Evolutionary conservation across 2,888 invertebrate species (phyloP).

Genomic region (Mylabris sibirica): DNA sequence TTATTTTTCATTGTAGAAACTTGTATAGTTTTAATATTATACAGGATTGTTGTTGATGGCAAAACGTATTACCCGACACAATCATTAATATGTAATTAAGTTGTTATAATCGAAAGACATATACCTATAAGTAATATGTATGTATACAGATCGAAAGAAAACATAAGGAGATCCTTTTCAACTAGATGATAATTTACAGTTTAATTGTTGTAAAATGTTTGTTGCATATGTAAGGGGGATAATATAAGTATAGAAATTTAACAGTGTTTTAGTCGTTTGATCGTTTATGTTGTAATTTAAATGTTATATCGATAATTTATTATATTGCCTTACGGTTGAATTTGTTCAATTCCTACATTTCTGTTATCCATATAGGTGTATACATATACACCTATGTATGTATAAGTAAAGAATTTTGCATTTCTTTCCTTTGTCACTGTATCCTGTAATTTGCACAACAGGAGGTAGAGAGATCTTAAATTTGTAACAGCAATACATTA

Average conservation of each 20-base stretch:
- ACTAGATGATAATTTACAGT: constrained; percentile 24
- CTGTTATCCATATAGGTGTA: neutral
- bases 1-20: neutral
- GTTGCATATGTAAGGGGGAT: constrained; percentile 20
- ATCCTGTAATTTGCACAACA: neutral
- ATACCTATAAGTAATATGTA: neutral
- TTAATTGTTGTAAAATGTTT: constrained; percentile 27
- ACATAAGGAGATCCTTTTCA: constrained; percentile 14
- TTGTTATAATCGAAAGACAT: constrained; percentile 18
- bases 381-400: no score
- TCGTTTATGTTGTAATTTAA: constrained; percentile 21
- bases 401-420: no score
- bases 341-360: neutral
- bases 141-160: no score
- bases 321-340: constrained; percentile 5
- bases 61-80: constrained; percentile 13
- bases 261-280: constrained; percentile 1
- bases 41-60: constrained; percentile 1
- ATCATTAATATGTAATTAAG: constrained; percentile 21
- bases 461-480: neutral
- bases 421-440: neutral
- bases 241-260: neutral
- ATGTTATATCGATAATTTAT: constrained; percentile 29
- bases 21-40: constrained; percentile 5
- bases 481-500: neutral